Base-by-base conservation (phyloP, 2,888 invertebrate genomes). In the Spialia ferax region DNA sequence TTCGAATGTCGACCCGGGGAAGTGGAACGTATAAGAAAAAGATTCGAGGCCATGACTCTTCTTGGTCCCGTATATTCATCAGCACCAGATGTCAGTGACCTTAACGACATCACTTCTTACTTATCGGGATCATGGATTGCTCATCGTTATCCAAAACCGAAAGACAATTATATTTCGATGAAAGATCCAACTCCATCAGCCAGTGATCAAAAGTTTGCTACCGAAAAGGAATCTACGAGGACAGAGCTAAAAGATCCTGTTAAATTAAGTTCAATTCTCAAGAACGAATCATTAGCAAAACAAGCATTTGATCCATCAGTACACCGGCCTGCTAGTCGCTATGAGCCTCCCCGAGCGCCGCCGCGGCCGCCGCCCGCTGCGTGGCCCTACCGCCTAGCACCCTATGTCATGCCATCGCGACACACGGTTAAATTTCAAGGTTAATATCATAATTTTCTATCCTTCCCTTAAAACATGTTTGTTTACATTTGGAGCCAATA, bases 41-140 rank as follows among this genome's bases (percentile, higher is more conserved):
- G 96, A 80, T 97, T 97, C 82, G 97, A 97, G 81, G 91, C 94
- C 11, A 94, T 95, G 79, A 97, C 97, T 1, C 86, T 97, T 23
- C 86, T 97, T 32, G 97, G 97, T 0, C 96, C 97, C 76, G 96
- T 96, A 94, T 97, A 97, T 79, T 96, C 97, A 0, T 97, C 97
- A 1, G 96, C 96, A 42, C 97, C 97, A 2, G 96, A 97, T 78
- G 94, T 97, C 20, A 95, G 96, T 74, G 97, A 97, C 78, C 88
- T 97, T 1, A 94, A 96, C 10, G 96, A 97, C 76, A 96, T 97
- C 61, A 96, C 97, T 0, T 96, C 97, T 0, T 97, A 97, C 85
- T 86, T 97, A 70, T 95, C 96, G 0, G 97, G 97, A 1, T 94
- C 96, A 7, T 97, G 97, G 97, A 95, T 96, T 42, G 97, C 97